Percentiles rank a stretch among this genome's conserved stretches.
Conservation (phyloP, 2,888 invertebrate genomes). For the Drosophila paramelanica region DNA sequence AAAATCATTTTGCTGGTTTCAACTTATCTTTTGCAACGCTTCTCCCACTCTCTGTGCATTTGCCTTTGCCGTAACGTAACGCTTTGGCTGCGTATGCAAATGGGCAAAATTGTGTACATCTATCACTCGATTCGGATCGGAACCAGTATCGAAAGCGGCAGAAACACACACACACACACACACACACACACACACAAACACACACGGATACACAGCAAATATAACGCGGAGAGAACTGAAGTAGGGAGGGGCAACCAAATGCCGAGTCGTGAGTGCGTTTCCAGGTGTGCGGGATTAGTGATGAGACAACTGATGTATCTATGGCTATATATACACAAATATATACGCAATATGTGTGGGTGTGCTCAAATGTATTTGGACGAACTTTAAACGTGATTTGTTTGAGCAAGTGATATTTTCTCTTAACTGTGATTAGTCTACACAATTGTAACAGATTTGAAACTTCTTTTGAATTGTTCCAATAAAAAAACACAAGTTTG, state of each 20-base stretch:
- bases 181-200: slow-evolving; percentile 9
- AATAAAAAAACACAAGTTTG: too few species aligned
- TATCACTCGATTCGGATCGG: slow-evolving; percentile 75
- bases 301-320: slow-evolving; percentile 56
- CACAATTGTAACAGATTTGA: slow-evolving; percentile 19
- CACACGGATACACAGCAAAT: slow-evolving; percentile 10
- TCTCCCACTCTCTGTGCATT: not conserved
- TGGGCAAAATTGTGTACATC: slow-evolving; percentile 78
- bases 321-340: slow-evolving; percentile 5
- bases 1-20: slow-evolving; percentile 82
- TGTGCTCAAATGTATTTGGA: slow-evolving; percentile 7
- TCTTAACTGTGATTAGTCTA: slow-evolving; percentile 45
- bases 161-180: slow-evolving; percentile 19
- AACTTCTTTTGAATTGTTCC: slow-evolving; percentile 12
- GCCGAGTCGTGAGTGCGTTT: slow-evolving; percentile 48
- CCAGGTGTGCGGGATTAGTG: slow-evolving; percentile 70
- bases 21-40: slow-evolving; percentile 67
- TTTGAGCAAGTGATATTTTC: slow-evolving; percentile 31
- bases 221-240: slow-evolving; percentile 4
- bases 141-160: slow-evolving; percentile 53
- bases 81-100: slow-evolving; percentile 76
- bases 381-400: slow-evolving; percentile 41
- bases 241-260: slow-evolving; percentile 3
- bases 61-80: slow-evolving; percentile 45
- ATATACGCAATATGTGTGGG: not conserved